Percentiles rank a stretch among this genome's conserved stretches.
phyloP scores from a whole-genome alignment of 2,113 vertebrate species.

The Numenius arquata region DNA sequence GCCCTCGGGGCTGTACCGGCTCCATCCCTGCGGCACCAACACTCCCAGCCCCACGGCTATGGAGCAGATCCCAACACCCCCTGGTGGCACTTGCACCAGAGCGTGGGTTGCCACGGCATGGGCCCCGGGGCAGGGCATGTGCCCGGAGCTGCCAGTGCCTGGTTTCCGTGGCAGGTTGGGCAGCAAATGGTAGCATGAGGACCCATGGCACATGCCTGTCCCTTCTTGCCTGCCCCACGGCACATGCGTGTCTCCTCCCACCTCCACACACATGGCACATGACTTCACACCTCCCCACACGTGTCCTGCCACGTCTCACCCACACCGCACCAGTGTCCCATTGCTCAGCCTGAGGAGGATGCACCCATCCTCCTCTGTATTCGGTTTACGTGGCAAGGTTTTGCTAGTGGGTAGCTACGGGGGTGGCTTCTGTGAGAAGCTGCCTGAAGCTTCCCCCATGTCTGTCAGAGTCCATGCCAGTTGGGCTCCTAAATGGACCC shows the following conservation, averaged over 20 bases:
- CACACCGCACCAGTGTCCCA: neutral
- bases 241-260: accelerated
- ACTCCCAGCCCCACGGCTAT: accelerated
- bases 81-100: neutral
- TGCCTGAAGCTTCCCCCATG: neutral
- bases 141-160: accelerated
- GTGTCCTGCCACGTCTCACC: neutral
- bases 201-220: accelerated
- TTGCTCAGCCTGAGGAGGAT: accelerated
- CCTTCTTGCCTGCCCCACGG: neutral
- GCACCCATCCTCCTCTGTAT: accelerated
- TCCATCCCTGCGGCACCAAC: neutral
- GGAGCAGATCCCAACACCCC: neutral
- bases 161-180: too few species aligned
- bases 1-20: accelerated
- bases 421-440: neutral
- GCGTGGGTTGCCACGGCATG: accelerated
- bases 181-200: neutral
- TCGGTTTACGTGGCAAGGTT: neutral
- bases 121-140: neutral
- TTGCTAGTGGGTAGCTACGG: neutral
- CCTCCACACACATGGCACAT: accelerated
- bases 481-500: neutral
- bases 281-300: accelerated
- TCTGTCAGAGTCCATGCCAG: neutral